Evolutionary conservation across 1,140 invertebrate genomes (phyloP).

Genomic region (Monomorium pharaonis): DNA sequence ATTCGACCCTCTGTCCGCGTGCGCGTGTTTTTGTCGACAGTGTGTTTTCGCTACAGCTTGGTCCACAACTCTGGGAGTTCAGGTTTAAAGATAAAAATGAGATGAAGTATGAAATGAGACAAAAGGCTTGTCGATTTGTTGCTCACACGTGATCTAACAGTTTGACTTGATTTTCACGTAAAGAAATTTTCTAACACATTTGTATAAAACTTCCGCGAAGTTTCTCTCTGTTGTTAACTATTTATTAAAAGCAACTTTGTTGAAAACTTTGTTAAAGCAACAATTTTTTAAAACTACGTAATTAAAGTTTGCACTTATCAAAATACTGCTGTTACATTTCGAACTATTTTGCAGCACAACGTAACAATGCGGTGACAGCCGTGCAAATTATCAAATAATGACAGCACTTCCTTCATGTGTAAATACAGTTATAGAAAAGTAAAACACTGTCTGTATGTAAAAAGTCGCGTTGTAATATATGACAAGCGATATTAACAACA

Average conservation of each 20-base stretch:
- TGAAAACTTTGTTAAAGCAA: neutral
- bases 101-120: slow-evolving; percentile 23
- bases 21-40: slow-evolving; percentile 61
- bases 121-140: neutral
- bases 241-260: too few species aligned
- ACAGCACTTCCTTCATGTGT: neutral
- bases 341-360: slow-evolving; percentile 12
- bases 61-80: slow-evolving; percentile 77
- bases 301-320: slow-evolving; percentile 8
- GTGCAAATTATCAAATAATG: slow-evolving; percentile 14
- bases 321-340: neutral
- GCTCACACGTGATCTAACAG: neutral
- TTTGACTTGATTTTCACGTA: neutral
- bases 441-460: slow-evolving; percentile 51
- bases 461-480: slow-evolving; percentile 76
- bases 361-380: neutral
- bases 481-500: slow-evolving; percentile 49
- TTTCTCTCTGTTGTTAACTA: too few species aligned
- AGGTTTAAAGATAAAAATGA: slow-evolving; percentile 49
- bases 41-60: slow-evolving; percentile 72
- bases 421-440: slow-evolving; percentile 29
- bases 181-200: neutral
- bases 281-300: neutral
- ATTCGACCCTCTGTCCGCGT: slow-evolving; percentile 28
- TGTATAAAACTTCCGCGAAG: neutral